Base-by-base conservation (phyloP, 2,113 vertebrate genomes). In the Aspiorhynchus laticeps region DNA sequence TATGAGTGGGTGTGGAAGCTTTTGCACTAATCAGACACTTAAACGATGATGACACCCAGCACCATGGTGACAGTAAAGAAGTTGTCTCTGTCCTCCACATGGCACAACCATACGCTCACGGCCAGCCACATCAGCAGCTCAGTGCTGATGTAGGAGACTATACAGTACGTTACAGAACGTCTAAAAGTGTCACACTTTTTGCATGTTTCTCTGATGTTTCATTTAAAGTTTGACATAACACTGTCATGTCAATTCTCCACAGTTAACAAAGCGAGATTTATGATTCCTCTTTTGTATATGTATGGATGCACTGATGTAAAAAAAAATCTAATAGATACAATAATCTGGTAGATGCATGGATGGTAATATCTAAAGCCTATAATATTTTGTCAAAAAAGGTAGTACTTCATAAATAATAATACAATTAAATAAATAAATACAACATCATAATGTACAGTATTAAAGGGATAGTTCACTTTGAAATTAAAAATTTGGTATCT, bases 1-100 rank as follows among this genome's bases (percentile, higher is more conserved):
- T 77, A 77, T 48, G 74, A 77, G 74, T 48, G 74, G n/a, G 43
- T 77, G 74, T 77, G 43, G 74, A 48, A 77, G n/a, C 43, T 48
- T 76, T 19, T 26, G 43, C 24, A 19, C 43, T 48, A 77, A 77
- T 77, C 43, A 77, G 74, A 77, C 74, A 76, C 74, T 28, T 46
- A n/a, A 46, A 48, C n/a, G 12, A 48, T 48, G 74, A 76, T n/a
- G n/a, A 48, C 38, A 48, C 74, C 43, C 43, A 77, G 74, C 74
- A 77, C 74, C 43, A 76, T 17, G 43, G 74, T 76, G 74, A 76
- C 43, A 76, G 74, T 14, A 48, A 76, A 48, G 74, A 76, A 76
- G 41, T 12, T 76, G n/a, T 1, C 24, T 15, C 41, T 48, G 41
- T 15, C 74, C 73, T 46, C 73, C 74, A 76, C 74, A 48, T 76